Conservation (phyloP, 2,888 invertebrate genomes). For the Thera britannica region DNA sequence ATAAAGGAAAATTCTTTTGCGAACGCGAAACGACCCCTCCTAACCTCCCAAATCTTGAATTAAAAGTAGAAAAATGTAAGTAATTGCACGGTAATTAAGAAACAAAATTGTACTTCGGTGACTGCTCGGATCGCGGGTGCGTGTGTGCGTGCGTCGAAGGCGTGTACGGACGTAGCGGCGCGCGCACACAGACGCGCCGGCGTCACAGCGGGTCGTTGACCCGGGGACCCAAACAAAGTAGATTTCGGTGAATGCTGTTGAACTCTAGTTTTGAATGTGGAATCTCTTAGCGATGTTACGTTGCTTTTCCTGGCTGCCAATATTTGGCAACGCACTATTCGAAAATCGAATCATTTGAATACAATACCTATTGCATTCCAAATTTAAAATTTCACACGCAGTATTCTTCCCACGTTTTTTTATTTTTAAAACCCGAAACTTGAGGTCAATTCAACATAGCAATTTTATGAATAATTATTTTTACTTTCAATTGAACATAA, state of each 20-base stretch:
- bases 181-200: conserved; percentile 71
- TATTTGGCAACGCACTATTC: conserved; percentile 61
- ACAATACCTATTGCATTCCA: conserved; percentile 9
- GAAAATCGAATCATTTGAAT: conserved; percentile 40
- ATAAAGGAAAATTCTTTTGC: conserved; percentile 55
- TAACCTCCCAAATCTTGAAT: conserved; percentile 48
- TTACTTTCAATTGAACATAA: not conserved
- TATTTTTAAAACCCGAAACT: not conserved
- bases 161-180: conserved; percentile 60
- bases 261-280: conserved; percentile 80
- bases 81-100: conserved; percentile 69
- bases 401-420: not conserved
- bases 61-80: conserved; percentile 50
- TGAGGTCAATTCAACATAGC: not conserved
- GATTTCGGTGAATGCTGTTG: conserved; percentile 84
- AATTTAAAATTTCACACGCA: conserved; percentile 4
- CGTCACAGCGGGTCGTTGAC: conserved; percentile 78
- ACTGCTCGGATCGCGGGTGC: conserved; percentile 50
- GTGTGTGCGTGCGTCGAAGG: conserved; percentile 68
- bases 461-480: conserved; percentile 4
- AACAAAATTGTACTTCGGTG: conserved; percentile 65
- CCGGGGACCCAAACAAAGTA: conserved; percentile 84
- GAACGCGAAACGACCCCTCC: conserved; percentile 32
- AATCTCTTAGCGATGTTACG: conserved; percentile 65
- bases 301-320: conserved; percentile 66